phyloP scores from a whole-genome alignment of 2,797 vertebrate genomes.

The Phoxinus dragarum region DNA sequence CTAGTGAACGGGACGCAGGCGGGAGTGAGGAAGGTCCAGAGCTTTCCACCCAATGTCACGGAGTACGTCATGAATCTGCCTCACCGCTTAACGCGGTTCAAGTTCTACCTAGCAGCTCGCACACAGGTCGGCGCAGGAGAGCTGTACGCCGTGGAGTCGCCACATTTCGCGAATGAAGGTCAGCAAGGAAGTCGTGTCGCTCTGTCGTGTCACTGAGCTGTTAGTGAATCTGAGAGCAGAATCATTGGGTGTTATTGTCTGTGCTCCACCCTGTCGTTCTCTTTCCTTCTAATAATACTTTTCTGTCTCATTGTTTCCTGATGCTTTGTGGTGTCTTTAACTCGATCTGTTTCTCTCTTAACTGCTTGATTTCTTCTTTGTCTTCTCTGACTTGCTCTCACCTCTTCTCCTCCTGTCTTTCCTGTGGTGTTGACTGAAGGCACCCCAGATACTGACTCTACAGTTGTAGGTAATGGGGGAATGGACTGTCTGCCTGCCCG shows the following conservation, averaged over 20 bases:
- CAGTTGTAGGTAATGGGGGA: conserved; percentile 84
- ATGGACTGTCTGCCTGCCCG: conserved; percentile 63
- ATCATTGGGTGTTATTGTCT: conserved; percentile 49
- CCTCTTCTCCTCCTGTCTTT: conserved; percentile 71
- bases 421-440: conserved; percentile 84
- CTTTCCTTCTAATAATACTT: conserved; percentile 47
- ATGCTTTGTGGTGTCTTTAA: conserved; percentile 52
- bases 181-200: conserved; percentile 51
- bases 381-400: conserved; percentile 73
- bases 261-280: conserved; percentile 48
- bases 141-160: conserved; percentile 80
- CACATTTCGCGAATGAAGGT: conserved; percentile 91
- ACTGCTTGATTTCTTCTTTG: conserved; percentile 67
- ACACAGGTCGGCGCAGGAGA: conserved; percentile 90
- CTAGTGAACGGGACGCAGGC: conserved; percentile 88
- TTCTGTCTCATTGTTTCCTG: conserved; percentile 36
- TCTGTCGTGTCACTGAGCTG: not conserved
- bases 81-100: conserved; percentile 86
- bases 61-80: conserved; percentile 82
- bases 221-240: conserved; percentile 53
- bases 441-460: conserved; percentile 86
- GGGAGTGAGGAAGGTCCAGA: conserved; percentile 78
- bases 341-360: conserved; percentile 54
- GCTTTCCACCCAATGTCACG: conserved; percentile 87
- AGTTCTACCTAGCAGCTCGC: conserved; percentile 86